Evolutionary conservation across 1,140 invertebrate species (phyloP), one percentile per base, ranked within the genome.

Genomic region (Caenorhabditis latens): DNA sequence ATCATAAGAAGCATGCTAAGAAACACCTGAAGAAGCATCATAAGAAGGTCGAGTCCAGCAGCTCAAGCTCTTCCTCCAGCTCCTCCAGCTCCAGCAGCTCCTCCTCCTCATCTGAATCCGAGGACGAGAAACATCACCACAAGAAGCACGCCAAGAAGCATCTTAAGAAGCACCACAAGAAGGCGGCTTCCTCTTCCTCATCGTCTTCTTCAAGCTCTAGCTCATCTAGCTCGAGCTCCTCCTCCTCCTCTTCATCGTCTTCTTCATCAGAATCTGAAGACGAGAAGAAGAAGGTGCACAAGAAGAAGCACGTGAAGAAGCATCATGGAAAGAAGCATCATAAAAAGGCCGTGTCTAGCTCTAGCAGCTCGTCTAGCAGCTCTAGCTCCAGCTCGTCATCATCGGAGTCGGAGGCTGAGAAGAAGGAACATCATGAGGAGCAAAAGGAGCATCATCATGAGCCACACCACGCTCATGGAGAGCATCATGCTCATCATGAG

Each of bases 141-240:
- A 71, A 71, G 65, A 71, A 71, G 65, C 42, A 71, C 19, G 40
- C 65, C 40, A 71, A 71, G 65, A 71, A 71, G 40, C 65, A 71
- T 4, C 16, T 71, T 11, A 43, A 42, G 42, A 71, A 71, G 40
- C 40, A 71, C 16, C 65, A 71, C 42, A 43, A 71, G 16, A 71
- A 71, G 65, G 42, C 16, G 0, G 65, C 14, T 11, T 11, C 7
- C 40, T 71, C 65, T 6, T 67, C 65, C 65, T n/a, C 32, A 6
- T 32, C 21, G 9, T 63, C 61, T 7, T 63, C 61, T 63, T 32
- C 21, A 21, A 63, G 61, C 65, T 71, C 65, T 19, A 43, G 40
- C 65, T 19, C 13, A 13, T 71, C 65, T 5, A 32, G 21, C 42
- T 71, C 65, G 7, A 32, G 21, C 61, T 21, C 14, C 55, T 58